Evolutionary conservation across 2,888 invertebrate genomes (phyloP).

Genomic region (Morpho achilles): DNA sequence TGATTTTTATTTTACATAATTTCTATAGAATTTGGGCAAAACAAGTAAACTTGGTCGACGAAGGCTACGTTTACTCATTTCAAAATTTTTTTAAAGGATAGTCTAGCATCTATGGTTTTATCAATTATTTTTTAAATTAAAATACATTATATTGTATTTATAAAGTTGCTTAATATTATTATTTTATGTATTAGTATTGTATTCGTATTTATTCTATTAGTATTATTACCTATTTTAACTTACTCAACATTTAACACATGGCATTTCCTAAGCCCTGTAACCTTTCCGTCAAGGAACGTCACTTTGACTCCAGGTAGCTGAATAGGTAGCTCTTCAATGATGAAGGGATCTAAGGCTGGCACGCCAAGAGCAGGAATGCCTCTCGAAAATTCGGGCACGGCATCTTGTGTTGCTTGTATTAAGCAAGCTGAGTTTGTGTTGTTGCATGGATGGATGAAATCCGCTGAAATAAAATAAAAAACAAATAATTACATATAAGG

Average conservation of each 20-base stretch:
- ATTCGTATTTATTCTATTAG: no score
- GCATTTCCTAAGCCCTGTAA: constrained; percentile 64
- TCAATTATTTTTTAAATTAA: no score
- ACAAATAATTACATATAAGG: not conserved
- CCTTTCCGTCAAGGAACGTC: constrained; percentile 64
- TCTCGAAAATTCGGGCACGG: constrained; percentile 64
- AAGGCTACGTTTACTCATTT: no score
- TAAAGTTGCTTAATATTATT: no score
- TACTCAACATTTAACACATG: constrained; percentile 69
- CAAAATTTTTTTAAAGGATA: no score
- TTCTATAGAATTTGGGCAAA: no score
- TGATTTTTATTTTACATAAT: no score
- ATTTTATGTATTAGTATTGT: no score
- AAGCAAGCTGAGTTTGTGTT: constrained; percentile 60
- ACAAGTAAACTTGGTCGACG: no score
- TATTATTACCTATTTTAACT: constrained; percentile 37
- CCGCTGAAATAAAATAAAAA: constrained; percentile 45
- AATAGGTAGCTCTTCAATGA: constrained; percentile 65
- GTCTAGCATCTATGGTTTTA: no score
- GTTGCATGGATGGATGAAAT: constrained; percentile 69
- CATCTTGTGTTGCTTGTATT: constrained; percentile 61
- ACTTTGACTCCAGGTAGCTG: constrained; percentile 71
- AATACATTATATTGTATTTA: no score
- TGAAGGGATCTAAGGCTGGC: constrained; percentile 62
- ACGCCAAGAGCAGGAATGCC: constrained; percentile 63